Evolutionary conservation across 1,140 invertebrate genomes (phyloP).

Genomic region (Drosophila varians): DNA sequence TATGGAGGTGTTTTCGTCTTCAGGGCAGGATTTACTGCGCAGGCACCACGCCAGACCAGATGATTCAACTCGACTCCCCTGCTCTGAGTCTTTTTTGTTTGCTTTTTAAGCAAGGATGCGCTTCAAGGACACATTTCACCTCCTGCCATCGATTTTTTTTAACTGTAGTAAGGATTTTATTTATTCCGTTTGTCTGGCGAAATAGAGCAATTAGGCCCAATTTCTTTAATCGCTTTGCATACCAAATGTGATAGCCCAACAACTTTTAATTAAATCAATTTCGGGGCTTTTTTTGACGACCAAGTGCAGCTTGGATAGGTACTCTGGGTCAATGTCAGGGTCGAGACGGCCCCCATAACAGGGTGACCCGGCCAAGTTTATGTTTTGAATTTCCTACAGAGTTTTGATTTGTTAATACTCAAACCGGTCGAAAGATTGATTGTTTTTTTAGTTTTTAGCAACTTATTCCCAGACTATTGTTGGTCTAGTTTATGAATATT

Average conservation of each 20-base stretch:
- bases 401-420: slow-evolving; percentile 14
- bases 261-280: slow-evolving; percentile 10
- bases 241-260: slow-evolving; percentile 23
- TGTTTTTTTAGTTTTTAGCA: background rate
- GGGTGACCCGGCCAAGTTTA: slow-evolving; percentile 39
- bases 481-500: no score
- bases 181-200: background rate
- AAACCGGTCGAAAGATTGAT: slow-evolving; percentile 10
- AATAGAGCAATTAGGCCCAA: slow-evolving; percentile 17
- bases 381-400: slow-evolving; percentile 4
- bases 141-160: slow-evolving; percentile 23
- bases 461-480: slow-evolving; percentile 1
- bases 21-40: slow-evolving; percentile 42
- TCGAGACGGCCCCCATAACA: slow-evolving; percentile 22
- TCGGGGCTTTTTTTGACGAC: slow-evolving; percentile 3
- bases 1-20: slow-evolving; percentile 5
- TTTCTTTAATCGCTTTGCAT: slow-evolving; percentile 24
- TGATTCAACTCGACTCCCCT: slow-evolving; percentile 25
- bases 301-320: slow-evolving; percentile 1
- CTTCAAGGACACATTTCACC: slow-evolving; percentile 25
- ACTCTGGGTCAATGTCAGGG: slow-evolving; percentile 58
- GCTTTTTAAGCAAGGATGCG: slow-evolving; percentile 5
- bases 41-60: slow-evolving; percentile 61
- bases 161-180: background rate
- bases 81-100: background rate